Conservation (phyloP, 2,113 vertebrate species). For the Misgurnus mizolepis region DNA sequence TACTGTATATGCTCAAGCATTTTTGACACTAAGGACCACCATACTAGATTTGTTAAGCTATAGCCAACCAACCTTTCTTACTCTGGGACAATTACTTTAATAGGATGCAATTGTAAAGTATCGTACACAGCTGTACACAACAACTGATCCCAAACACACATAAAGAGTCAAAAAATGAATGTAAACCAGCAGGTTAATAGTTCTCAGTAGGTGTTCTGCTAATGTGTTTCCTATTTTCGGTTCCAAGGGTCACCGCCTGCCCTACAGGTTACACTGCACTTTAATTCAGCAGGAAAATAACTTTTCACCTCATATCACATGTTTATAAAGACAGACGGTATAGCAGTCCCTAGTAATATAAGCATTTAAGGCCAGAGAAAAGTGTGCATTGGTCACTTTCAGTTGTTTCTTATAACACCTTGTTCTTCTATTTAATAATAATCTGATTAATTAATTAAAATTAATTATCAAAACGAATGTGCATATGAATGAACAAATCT, state of each 20-base stretch:
- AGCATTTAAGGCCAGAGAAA: too few species aligned
- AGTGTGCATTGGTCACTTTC: too few species aligned
- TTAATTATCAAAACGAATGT: too few species aligned
- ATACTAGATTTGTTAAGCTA: background rate
- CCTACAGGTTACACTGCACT: constrained; percentile 5
- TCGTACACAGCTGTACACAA: constrained; percentile 8
- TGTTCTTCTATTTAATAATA: too few species aligned
- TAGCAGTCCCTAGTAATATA: too few species aligned
- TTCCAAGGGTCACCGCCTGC: constrained; percentile 26
- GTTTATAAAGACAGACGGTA: too few species aligned
- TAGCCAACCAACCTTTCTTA: constrained; percentile 26
- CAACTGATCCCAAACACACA: constrained; percentile 4
- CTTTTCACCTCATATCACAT: background rate
- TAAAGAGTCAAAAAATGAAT: background rate
- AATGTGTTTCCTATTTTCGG: constrained; percentile 35
- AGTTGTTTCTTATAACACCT: too few species aligned
- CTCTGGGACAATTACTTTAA: constrained; percentile 6
- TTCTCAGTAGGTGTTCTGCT: background rate
- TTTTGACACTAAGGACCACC: constrained; percentile 46
- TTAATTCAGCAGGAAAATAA: constrained; percentile 16
- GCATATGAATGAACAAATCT: too few species aligned
- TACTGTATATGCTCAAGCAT: constrained; percentile 20
- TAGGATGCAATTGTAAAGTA: constrained; percentile 28
- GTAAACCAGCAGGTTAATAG: constrained; percentile 14
- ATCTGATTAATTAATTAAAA: too few species aligned